phyloP scores from a whole-genome alignment of 2,888 invertebrate genomes.

The Macrophya annulata region DNA sequence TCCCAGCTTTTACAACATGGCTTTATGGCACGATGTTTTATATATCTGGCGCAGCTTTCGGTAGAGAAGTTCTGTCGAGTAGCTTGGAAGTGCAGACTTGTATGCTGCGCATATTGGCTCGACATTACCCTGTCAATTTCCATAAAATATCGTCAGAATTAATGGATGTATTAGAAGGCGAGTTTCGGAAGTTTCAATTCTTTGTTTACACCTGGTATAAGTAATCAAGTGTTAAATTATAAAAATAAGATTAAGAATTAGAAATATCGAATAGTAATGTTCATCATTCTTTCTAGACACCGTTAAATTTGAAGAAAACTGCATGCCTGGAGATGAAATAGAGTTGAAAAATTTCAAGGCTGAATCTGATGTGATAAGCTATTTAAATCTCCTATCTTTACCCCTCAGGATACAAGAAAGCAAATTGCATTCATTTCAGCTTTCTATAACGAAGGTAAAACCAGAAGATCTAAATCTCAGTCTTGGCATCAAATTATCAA shows the following conservation, averaged over 20 bases:
- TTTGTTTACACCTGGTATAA: not conserved
- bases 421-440: conserved; percentile 65
- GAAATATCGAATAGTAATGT: not conserved
- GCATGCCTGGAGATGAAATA: conserved; percentile 25
- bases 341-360: conserved; percentile 66
- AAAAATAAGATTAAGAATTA: not conserved
- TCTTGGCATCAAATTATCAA: not conserved
- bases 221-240: not conserved
- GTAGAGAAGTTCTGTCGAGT: conserved; percentile 65
- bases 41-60: conserved; percentile 81
- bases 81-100: conserved; percentile 74
- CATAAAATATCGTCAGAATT: conserved; percentile 70
- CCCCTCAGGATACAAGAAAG: conserved; percentile 67
- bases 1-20: conserved; percentile 84
- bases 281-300: conserved; percentile 36
- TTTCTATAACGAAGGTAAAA: conserved; percentile 70
- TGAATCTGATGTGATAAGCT: conserved; percentile 67
- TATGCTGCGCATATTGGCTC: conserved; percentile 73
- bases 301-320: conserved; percentile 44
- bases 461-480: not conserved
- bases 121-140: conserved; percentile 69
- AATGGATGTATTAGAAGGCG: conserved; percentile 71
- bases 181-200: conserved; percentile 28
- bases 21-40: conserved; percentile 86
- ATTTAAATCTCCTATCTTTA: conserved; percentile 69